These are phyloP conservation scores for Philypnodon macrostomus DNA, from an alignment of 2,797 vertebrate species.

Conservation along the genomic window DNA sequence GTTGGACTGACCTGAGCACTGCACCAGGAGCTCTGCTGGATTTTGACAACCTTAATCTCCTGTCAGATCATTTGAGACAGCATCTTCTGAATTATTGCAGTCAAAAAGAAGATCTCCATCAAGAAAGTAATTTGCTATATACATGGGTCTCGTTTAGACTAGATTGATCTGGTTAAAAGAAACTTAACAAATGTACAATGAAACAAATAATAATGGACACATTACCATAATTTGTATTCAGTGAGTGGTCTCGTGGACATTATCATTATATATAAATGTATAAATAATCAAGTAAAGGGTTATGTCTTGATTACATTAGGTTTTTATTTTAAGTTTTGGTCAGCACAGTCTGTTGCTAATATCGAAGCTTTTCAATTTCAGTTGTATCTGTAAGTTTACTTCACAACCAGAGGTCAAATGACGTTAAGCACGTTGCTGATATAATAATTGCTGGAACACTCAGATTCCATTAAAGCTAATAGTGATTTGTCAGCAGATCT, in stretches of 20 bases:
- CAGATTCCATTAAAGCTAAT: slow-evolving; percentile 24
- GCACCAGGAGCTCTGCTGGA: neutral
- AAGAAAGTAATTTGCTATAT: neutral
- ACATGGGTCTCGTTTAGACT: neutral
- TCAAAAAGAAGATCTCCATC: slow-evolving; percentile 1
- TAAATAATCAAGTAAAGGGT: too few species aligned
- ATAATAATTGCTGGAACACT: slow-evolving; percentile 12
- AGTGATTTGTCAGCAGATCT: slow-evolving; percentile 21
- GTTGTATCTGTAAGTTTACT: neutral
- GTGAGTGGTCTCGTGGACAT: too few species aligned
- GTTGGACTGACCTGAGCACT: slow-evolving; percentile 8
- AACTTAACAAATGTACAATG: too few species aligned
- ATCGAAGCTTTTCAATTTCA: neutral
- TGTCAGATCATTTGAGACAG: neutral
- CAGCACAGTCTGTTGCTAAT: neutral
- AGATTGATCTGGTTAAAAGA: neutral
- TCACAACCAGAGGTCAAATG: slow-evolving; percentile 9
- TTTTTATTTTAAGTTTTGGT: too few species aligned
- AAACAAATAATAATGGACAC: too few species aligned
- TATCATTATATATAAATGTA: too few species aligned
- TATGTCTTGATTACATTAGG: too few species aligned
- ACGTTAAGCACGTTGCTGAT: slow-evolving; percentile 4
- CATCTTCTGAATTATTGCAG: neutral
- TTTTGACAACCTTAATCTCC: neutral
- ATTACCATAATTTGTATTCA: too few species aligned